A percentile compares a stretch with the other conserved stretches of the same genome.
These are phyloP conservation scores for Drosophila novamexicana DNA, from an alignment of 1,140 invertebrate species.

Conservation along the genomic window DNA sequence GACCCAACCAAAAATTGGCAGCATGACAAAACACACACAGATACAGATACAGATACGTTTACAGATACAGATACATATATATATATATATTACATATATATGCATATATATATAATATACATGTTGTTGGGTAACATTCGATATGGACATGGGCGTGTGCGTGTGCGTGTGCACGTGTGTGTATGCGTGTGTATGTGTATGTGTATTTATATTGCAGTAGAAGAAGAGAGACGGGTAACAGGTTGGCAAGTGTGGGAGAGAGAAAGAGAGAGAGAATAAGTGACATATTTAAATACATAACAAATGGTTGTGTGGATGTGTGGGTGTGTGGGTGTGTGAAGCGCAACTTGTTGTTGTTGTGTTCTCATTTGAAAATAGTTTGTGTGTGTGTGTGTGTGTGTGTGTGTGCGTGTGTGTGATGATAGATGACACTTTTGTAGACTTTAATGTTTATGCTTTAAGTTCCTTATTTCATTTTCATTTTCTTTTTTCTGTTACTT, in stretches of 20 bases:
- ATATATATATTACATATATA: background rate
- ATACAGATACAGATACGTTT: slow-evolving; percentile 24
- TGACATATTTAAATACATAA: slow-evolving; percentile 44
- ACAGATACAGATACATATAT: slow-evolving; percentile 5
- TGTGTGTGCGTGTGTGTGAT: slow-evolving; percentile 23
- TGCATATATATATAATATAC: background rate
- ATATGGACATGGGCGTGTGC: slow-evolving; percentile 28
- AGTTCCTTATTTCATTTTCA: slow-evolving; percentile 25
- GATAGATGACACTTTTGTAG: slow-evolving; percentile 67
- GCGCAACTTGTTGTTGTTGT: slow-evolving; percentile 41
- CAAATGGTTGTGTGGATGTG: slow-evolving; percentile 17
- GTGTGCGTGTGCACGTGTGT: slow-evolving; percentile 21
- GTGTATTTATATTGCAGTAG: slow-evolving; percentile 19
- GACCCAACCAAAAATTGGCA: slow-evolving; percentile 10
- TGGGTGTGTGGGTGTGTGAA: slow-evolving; percentile 26
- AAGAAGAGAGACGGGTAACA: slow-evolving; percentile 22
- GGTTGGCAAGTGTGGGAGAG: slow-evolving; percentile 11
- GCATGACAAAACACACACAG: slow-evolving; percentile 24
- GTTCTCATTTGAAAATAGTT: slow-evolving; percentile 10
- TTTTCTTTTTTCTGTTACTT: background rate
- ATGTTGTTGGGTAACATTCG: slow-evolving; percentile 30
- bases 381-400: slow-evolving; percentile 36
- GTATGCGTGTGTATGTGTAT: slow-evolving; percentile 1
- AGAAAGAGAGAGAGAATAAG: slow-evolving; percentile 37
- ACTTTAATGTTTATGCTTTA: slow-evolving; percentile 55